phyloP scores from a whole-genome alignment of 2,113 vertebrate genomes.

The Shinisaurus crocodilurus region DNA sequence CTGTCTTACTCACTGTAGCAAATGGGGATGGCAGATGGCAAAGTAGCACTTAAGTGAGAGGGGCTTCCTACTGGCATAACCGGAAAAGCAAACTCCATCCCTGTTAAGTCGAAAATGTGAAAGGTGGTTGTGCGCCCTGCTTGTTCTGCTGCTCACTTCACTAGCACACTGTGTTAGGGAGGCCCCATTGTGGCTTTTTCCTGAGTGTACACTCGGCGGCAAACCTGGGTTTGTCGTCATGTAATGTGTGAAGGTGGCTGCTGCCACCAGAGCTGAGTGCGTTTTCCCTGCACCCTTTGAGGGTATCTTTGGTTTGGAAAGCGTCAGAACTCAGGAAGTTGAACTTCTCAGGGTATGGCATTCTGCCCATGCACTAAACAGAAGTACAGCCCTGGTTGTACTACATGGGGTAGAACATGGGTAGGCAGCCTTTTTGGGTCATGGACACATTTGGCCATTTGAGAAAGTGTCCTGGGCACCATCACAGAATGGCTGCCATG shows the following conservation, averaged over 20 bases:
- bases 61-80: background rate
- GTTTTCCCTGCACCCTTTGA: too few relatives aligned
- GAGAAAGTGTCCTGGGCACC: too few relatives aligned
- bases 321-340: background rate
- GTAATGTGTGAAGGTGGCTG: too few relatives aligned
- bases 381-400: background rate
- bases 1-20: background rate
- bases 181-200: background rate
- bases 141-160: too few relatives aligned
- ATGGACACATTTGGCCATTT: too few relatives aligned
- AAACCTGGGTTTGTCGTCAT: background rate
- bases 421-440: too few relatives aligned
- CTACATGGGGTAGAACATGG: background rate
- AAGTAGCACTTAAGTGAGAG: background rate
- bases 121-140: too few relatives aligned
- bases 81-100: too few relatives aligned
- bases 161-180: background rate
- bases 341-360: background rate
- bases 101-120: background rate
- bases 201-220: background rate
- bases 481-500: too few relatives aligned
- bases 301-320: background rate
- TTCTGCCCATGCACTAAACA: background rate
- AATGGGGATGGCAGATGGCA: accelerated
- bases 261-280: too few relatives aligned